Conservation (phyloP, 2,113 vertebrate genomes). For the Stigmatopora nigra region DNA sequence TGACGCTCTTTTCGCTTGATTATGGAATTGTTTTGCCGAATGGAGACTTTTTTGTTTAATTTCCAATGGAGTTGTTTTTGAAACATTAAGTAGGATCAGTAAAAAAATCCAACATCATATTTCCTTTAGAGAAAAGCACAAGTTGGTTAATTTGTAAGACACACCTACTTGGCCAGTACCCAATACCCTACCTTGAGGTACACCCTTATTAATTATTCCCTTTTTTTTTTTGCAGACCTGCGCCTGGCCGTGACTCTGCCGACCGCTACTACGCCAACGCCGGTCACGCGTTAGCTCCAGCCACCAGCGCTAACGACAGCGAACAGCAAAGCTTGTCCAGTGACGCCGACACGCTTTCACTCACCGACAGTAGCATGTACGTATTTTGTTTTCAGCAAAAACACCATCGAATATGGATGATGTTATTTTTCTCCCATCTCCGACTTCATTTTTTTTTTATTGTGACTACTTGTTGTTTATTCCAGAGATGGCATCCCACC, state of each 20-base stretch:
- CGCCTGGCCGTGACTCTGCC: conserved; percentile 78
- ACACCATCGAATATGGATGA: too few relatives aligned
- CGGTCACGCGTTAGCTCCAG: conserved; percentile 83
- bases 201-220: conserved; percentile 5
- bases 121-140: too few relatives aligned
- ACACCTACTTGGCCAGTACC: not conserved
- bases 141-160: too few relatives aligned
- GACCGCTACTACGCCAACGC: conserved; percentile 89
- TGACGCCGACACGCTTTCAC: conserved; percentile 88
- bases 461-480: conserved; percentile 48
- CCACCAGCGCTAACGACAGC: conserved; percentile 91
- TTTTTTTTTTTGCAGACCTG: conserved; percentile 27
- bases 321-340: conserved; percentile 99
- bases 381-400: conserved; percentile 52
- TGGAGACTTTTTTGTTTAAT: too few relatives aligned
- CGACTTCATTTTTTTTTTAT: conserved; percentile 24
- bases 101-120: too few relatives aligned
- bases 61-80: too few relatives aligned
- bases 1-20: too few relatives aligned
- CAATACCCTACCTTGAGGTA: not conserved
- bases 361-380: conserved; percentile 90
- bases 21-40: too few relatives aligned
- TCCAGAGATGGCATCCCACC: conserved; percentile 90
- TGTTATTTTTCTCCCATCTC: too few relatives aligned
- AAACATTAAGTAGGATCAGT: too few relatives aligned